Evolutionary conservation across 2,113 vertebrate genomes (phyloP).

Genomic region (Bucco capensis): DNA sequence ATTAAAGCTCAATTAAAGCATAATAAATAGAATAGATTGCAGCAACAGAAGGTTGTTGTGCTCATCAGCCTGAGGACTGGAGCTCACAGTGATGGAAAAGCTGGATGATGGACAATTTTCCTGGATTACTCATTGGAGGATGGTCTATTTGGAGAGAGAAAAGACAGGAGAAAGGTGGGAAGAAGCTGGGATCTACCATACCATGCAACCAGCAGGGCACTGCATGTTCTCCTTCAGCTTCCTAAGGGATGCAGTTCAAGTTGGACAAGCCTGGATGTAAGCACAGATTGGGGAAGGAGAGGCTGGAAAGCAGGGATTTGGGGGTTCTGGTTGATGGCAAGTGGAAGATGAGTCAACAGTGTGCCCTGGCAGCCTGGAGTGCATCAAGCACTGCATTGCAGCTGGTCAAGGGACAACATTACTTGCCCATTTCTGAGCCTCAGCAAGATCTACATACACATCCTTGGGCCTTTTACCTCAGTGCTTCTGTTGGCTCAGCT

Average conservation of each 20-base stretch:
- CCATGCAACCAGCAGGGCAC: too few relatives aligned
- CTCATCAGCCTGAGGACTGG: not conserved
- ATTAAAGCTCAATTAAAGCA: conserved; percentile 4
- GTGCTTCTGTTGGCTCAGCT: conserved; percentile 35
- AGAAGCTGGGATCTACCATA: not conserved
- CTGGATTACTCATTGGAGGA: not conserved
- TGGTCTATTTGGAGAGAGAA: not conserved
- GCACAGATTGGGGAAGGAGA: too few relatives aligned
- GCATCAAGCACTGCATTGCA: too few relatives aligned
- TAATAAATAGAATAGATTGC: not conserved
- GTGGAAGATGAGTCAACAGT: too few relatives aligned
- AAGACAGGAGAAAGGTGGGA: not conserved
- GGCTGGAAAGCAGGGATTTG: too few relatives aligned
- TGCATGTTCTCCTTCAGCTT: not conserved
- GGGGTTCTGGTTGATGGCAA: too few relatives aligned
- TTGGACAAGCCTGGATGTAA: too few relatives aligned
- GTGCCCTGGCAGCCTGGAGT: too few relatives aligned
- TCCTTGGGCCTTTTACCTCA: conserved; percentile 7
- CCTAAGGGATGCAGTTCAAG: not conserved
- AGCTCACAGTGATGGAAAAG: not conserved
- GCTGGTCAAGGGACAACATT: too few relatives aligned
- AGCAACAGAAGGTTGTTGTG: not conserved
- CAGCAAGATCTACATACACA: not conserved
- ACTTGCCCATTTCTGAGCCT: too few relatives aligned
- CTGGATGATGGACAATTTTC: not conserved